These are phyloP conservation scores for Novumbra hubbsi DNA, from an alignment of 2,797 vertebrate genomes.

Conservation along the genomic window DNA sequence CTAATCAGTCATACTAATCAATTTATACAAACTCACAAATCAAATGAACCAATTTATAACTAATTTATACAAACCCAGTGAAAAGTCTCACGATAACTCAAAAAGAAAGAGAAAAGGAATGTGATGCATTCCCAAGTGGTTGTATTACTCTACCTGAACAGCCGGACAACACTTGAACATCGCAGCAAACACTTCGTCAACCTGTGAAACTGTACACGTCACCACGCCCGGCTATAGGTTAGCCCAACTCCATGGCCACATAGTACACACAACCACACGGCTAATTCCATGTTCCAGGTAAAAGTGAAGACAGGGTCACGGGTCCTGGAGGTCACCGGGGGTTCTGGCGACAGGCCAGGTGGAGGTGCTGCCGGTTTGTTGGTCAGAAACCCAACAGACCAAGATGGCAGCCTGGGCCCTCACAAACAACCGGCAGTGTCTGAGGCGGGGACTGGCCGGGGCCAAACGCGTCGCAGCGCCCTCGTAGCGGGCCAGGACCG, in stretches of 20 bases:
- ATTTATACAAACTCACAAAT: background rate
- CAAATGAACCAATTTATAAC: too few relatives aligned
- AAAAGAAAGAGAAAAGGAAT: background rate
- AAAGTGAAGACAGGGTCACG: constrained; percentile 67
- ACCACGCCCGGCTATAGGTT: constrained; percentile 55
- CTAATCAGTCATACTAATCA: background rate
- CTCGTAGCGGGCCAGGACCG: background rate
- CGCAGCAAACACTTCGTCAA: constrained; percentile 37
- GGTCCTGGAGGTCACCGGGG: constrained; percentile 57
- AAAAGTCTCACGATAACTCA: background rate
- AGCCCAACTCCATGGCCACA: constrained; percentile 31
- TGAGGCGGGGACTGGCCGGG: constrained; percentile 21
- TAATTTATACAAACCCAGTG: background rate
- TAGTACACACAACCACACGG: constrained; percentile 27
- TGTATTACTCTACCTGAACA: constrained; percentile 19
- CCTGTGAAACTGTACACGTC: constrained; percentile 40
- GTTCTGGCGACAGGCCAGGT: constrained; percentile 26
- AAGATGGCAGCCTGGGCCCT: constrained; percentile 34
- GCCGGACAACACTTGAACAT: background rate
- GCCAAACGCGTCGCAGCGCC: background rate
- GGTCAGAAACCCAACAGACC: constrained; percentile 50
- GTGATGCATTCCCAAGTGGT: constrained; percentile 11
- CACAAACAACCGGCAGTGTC: constrained; percentile 50
- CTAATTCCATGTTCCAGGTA: constrained; percentile 45
- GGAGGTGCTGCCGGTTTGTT: constrained; percentile 31